These are phyloP conservation scores for Eretmocerus hayati DNA, from an alignment of 2,888 invertebrate species.

Conservation along the genomic window DNA sequence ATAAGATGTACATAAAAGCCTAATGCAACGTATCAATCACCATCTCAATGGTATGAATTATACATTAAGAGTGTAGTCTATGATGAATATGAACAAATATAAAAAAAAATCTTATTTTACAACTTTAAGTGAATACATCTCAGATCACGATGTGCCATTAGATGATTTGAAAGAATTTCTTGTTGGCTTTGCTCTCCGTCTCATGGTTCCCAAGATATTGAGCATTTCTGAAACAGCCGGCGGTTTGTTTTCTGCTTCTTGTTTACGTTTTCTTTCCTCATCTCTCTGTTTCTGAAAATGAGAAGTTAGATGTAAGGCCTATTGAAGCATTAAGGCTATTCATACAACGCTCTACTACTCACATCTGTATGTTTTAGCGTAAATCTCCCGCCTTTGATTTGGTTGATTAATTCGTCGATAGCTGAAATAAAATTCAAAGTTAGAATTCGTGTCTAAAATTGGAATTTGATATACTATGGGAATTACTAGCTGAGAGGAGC, in stretches of 20 bases:
- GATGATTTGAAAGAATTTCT: conserved; percentile 38
- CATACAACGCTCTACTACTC: no score
- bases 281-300: conserved; percentile 48
- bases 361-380: conserved; percentile 61
- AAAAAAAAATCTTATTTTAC: no score
- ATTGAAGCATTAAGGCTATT: neutral
- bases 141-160: conserved; percentile 31
- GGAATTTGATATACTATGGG: no score
- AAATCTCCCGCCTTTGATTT: conserved; percentile 69
- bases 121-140: conserved; percentile 1
- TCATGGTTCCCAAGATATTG: conserved; percentile 59
- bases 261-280: conserved; percentile 53
- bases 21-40: no score
- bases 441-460: no score
- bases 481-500: no score
- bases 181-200: conserved; percentile 50
- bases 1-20: no score
- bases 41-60: no score
- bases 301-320: neutral
- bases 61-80: no score
- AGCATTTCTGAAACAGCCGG: conserved; percentile 61
- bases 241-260: conserved; percentile 53
- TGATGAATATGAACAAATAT: no score
- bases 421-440: conserved; percentile 43
- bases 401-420: conserved; percentile 69